Evolutionary conservation across 2,797 vertebrate genomes (phyloP), one percentile per base, ranked within the genome.

Genomic region (Chloroceryle inda): DNA sequence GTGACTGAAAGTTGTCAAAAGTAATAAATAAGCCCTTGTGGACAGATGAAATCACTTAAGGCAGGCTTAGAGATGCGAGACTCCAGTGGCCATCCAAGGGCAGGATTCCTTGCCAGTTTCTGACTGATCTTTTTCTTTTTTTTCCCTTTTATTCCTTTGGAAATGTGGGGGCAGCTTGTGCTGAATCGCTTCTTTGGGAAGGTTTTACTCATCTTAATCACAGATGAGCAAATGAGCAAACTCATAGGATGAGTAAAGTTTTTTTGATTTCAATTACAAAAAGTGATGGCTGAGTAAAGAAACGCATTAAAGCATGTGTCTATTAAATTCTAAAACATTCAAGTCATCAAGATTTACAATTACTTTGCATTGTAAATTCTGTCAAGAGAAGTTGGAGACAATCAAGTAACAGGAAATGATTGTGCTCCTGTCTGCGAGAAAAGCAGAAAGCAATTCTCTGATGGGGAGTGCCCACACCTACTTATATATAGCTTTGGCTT

Each of bases 291-390:
- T 76, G 80, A 96, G 86, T 77, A 87, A 91, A 73, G 77, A 71
- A 92, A 37, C 22, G 47, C 74, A 92, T 87, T 91, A 94, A 84
- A 89, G 67, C 44, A n/a, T 17, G 16, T 88, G 49, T 85, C 86
- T 96, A 95, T 95, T 95, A 93, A 86, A 95, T 88, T 85, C 92
- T 77, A 63, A 94, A 96, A 79, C 55, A 79, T 85, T 79, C 67
- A 38, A 68, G 61, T 93, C 84, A 96, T 92, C 90, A 94, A 62
- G 27, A 94, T 84, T 88, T 86, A 67, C 44, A 95, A 73, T 86
- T 90, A 73, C 66, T 96, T 88, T 87, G 47, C 69, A 52, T 49
- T 84, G 56, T 82, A 79, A 93, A 86, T 86, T 78, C 40, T 79
- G 16, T 55, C 87, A 89, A 62, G 49, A 94, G 69, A 94, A 94